Evolutionary conservation across 2,797 vertebrate genomes (phyloP).

Genomic region (Hapalemur alaotrensis): DNA sequence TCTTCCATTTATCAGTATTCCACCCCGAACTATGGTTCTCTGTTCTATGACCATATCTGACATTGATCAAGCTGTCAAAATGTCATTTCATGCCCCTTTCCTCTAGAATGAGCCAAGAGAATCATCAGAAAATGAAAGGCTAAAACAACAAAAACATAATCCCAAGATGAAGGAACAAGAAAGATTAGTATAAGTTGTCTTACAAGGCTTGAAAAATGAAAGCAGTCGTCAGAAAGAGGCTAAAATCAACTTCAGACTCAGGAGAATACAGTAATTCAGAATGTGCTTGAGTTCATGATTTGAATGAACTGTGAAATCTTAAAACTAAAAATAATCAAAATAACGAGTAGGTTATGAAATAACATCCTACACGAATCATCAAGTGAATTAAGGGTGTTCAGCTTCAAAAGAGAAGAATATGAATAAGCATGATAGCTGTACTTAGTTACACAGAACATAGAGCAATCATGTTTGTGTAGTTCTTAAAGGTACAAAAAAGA

Average conservation of each 20-base stretch:
- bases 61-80: neutral
- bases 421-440: neutral
- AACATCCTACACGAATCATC: neutral
- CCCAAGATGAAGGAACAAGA: neutral
- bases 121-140: neutral
- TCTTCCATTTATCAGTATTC: neutral
- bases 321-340: neutral
- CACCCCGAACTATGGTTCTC: neutral
- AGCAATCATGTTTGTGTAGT: neutral
- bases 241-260: neutral
- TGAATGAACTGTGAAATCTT: neutral
- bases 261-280: neutral
- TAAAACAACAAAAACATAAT: slow-evolving; percentile 32
- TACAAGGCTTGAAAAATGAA: neutral
- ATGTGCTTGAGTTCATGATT: neutral
- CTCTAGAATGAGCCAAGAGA: neutral
- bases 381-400: neutral
- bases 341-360: neutral
- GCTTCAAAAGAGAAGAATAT: neutral
- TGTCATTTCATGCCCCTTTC: neutral
- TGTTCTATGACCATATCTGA: neutral
- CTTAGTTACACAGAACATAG: neutral
- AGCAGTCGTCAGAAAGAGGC: neutral
- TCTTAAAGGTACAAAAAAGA: neutral
- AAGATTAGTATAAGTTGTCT: neutral